Evolutionary conservation across 2,797 vertebrate species (phyloP).

Genomic region (Leontocebus nigricollis): DNA sequence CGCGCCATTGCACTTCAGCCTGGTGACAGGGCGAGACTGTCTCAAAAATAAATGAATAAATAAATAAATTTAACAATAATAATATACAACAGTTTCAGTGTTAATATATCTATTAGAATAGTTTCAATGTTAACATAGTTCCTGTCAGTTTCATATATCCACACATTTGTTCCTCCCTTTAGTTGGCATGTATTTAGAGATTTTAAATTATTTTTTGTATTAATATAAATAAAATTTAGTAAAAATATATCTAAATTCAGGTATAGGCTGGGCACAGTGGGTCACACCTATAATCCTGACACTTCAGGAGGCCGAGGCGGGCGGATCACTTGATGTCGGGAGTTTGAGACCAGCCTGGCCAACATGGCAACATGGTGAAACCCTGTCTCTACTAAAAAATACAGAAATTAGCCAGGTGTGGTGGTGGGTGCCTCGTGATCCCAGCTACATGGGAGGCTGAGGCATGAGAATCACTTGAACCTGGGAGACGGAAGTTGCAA

Average conservation of each 20-base stretch:
- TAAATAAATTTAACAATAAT: neutral
- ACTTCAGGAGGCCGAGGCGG: no score
- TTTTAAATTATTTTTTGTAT: neutral
- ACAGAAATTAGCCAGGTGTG: neutral
- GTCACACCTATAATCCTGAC: no score
- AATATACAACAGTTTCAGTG: neutral
- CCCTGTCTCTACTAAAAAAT: neutral
- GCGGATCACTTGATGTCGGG: no score
- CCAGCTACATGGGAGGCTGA: neutral
- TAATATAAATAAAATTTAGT: neutral
- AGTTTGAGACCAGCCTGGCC: no score
- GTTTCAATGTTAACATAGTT: neutral
- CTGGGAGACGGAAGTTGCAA: neutral
- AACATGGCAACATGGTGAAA: neutral
- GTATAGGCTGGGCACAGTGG: neutral
- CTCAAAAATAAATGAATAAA: no score
- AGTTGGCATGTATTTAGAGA: neutral
- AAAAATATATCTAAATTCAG: neutral
- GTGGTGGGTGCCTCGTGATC: neutral
- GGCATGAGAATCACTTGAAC: neutral
- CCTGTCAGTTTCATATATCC: neutral
- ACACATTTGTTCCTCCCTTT: neutral
- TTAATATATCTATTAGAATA: neutral
- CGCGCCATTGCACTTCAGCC: no score
- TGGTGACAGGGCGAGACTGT: no score